phyloP scores from a whole-genome alignment of 2,113 vertebrate species.

The Willisornis vidua region DNA sequence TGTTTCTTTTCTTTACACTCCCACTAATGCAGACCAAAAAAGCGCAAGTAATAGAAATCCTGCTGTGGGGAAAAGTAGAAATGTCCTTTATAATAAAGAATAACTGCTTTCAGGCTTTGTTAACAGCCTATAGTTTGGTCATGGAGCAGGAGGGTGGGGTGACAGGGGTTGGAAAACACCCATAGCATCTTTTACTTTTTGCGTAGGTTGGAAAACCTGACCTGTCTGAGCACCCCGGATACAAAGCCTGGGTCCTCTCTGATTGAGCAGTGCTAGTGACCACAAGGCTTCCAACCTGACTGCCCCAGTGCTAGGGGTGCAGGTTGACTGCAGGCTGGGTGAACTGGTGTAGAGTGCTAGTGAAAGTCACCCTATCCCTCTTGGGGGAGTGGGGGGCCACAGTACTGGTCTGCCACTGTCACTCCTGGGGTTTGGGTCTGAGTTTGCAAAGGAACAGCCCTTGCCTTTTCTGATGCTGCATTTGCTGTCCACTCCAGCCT shows the following conservation, averaged over 20 bases:
- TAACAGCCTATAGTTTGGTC: neutral
- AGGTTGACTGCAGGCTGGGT: neutral
- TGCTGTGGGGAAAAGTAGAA: neutral
- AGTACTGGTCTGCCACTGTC: neutral
- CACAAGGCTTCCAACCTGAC: neutral
- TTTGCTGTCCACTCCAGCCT: neutral
- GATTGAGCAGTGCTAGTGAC: neutral
- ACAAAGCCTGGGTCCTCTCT: neutral
- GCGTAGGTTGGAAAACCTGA: neutral
- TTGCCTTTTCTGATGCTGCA: neutral
- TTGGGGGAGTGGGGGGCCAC: accelerated
- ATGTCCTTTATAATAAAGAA: neutral
- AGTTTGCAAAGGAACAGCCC: neutral
- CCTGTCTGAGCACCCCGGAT: neutral
- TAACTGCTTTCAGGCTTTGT: neutral
- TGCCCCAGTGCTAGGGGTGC: neutral
- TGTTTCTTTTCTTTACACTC: neutral
- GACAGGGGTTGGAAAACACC: neutral
- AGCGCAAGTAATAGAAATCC: neutral
- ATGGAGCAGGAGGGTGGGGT: neutral
- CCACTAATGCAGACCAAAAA: neutral
- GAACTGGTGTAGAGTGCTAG: neutral
- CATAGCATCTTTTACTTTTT: neutral
- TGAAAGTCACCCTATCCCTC: neutral
- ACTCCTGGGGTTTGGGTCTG: neutral